A percentile compares a stretch with the other conserved stretches of the same genome.
Evolutionary conservation across 1,140 invertebrate genomes (phyloP).

Genomic region (Philaenus spumarius): DNA sequence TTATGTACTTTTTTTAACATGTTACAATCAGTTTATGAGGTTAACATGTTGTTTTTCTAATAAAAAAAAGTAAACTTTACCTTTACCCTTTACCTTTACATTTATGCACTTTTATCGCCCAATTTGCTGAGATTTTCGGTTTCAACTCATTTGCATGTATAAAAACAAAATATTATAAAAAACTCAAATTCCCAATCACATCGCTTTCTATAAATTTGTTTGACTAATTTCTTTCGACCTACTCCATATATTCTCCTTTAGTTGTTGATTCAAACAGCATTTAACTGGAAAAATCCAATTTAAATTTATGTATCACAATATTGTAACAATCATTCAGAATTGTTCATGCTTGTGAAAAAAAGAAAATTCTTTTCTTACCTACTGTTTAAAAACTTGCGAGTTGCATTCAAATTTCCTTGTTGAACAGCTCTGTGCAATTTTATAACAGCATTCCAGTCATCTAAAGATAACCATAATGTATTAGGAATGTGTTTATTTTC

Average conservation of each 20-base stretch:
- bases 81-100: not conserved
- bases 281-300: not conserved
- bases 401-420: conserved; percentile 1
- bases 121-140: too few species aligned
- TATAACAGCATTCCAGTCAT: not conserved
- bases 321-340: too few species aligned
- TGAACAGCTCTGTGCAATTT: conserved; percentile 4
- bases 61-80: not conserved
- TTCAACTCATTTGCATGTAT: too few species aligned
- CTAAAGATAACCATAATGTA: not conserved
- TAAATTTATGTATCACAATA: not conserved
- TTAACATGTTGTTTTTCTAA: not conserved
- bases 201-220: too few species aligned
- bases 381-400: not conserved
- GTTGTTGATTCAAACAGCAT: not conserved
- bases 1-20: too few species aligned
- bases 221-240: not conserved
- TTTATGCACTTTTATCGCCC: not conserved
- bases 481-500: too few species aligned
- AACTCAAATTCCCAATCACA: too few species aligned
- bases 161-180: too few species aligned
- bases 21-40: too few species aligned
- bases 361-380: conserved; percentile 3
- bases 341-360: too few species aligned
- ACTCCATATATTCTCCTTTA: not conserved